These are phyloP conservation scores for Xanthia icteritia DNA, from an alignment of 2,888 invertebrate genomes.

Conservation along the genomic window DNA sequence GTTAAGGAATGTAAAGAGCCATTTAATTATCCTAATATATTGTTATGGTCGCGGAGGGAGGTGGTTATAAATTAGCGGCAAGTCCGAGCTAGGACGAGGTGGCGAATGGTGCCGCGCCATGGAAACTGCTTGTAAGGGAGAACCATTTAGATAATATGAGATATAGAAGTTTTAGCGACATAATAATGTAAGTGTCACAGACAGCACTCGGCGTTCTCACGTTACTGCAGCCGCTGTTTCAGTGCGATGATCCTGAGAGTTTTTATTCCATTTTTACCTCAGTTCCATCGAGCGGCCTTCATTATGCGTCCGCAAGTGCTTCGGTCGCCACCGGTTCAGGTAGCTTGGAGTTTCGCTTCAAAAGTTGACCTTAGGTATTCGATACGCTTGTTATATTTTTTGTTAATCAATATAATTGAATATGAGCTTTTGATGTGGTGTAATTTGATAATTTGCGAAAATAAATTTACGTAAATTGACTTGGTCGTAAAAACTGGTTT, in stretches of 20 bases:
- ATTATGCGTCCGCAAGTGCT: conserved; percentile 86
- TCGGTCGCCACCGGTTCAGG: conserved; percentile 86
- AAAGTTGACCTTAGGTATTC: conserved; percentile 89
- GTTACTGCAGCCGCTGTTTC: conserved; percentile 82
- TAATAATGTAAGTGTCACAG: conserved; percentile 45
- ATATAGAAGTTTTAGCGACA: conserved; percentile 54
- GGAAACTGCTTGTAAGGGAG: conserved; percentile 52
- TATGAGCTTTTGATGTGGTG: conserved; percentile 86
- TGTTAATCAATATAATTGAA: conserved; percentile 83
- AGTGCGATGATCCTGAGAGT: conserved; percentile 87
- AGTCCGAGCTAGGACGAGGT: conserved; percentile 78
- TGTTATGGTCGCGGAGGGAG: conserved; percentile 88
- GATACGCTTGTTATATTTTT: conserved; percentile 86
- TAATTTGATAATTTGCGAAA: conserved; percentile 87
- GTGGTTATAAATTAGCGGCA: conserved; percentile 87
- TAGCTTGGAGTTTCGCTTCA: conserved; percentile 85
- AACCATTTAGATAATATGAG: conserved; percentile 46
- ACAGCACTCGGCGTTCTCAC: conserved; percentile 72
- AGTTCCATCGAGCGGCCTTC: conserved; percentile 86
- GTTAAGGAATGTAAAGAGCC: conserved; percentile 90
- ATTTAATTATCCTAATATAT: conserved; percentile 91
- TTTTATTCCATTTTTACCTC: conserved; percentile 86
- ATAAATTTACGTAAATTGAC: conserved; percentile 80
- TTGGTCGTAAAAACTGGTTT: conserved; percentile 80
- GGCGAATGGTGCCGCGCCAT: conserved; percentile 78